Conservation (phyloP, 2,797 vertebrate genomes). For the Vespertilio murinus region DNA sequence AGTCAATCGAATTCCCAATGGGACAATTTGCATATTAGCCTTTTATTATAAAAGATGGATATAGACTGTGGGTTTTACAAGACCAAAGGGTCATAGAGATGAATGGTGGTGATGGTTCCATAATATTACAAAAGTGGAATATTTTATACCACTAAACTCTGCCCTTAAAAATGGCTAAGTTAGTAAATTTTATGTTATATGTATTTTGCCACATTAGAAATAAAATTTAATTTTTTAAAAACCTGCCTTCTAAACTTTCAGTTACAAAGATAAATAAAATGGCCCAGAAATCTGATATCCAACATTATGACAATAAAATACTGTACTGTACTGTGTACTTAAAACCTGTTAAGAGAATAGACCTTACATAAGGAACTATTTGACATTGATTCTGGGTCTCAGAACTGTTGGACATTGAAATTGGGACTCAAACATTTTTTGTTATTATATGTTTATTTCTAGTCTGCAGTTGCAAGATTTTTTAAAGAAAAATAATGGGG, state of each 20-base stretch:
- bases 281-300: fast-evolving
- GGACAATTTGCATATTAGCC: too few species aligned
- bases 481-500: too few species aligned
- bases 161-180: not conserved
- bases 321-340: too few species aligned
- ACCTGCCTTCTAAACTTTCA: not conserved
- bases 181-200: not conserved
- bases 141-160: not conserved
- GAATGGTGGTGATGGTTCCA: not conserved
- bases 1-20: too few species aligned
- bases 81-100: not conserved
- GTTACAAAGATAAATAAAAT: not conserved
- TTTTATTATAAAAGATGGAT: too few species aligned
- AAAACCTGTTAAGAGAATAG: not conserved
- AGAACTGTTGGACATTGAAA: too few species aligned
- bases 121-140: too few species aligned
- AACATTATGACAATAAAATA: not conserved
- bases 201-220: not conserved
- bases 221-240: not conserved
- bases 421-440: too few species aligned
- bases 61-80: not conserved
- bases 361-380: too few species aligned
- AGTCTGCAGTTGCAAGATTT: too few species aligned
- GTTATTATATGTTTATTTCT: too few species aligned
- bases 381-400: too few species aligned